Conservation (phyloP, 2,113 vertebrate genomes). For the Paracanthobrama guichenoti region DNA sequence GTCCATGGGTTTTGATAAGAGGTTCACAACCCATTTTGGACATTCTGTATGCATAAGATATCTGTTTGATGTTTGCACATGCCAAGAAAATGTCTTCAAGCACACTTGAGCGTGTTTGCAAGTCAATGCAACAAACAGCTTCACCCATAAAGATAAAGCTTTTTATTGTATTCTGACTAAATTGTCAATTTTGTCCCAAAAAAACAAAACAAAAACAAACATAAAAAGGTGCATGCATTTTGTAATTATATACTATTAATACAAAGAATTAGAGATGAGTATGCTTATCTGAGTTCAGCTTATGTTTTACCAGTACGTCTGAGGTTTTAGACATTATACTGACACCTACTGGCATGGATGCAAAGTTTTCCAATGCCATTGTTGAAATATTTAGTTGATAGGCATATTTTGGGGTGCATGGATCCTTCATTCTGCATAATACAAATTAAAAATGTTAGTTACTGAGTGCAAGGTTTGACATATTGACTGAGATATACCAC, state of each 20-base stretch:
- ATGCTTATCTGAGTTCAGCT: background rate
- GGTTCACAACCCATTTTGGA: constrained; percentile 33
- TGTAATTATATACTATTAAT: background rate
- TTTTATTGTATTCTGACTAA: background rate
- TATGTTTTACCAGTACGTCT: background rate
- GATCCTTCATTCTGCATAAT: background rate
- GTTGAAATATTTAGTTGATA: background rate
- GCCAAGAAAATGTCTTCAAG: constrained; percentile 31
- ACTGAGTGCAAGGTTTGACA: background rate
- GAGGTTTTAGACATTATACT: background rate
- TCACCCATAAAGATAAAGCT: background rate
- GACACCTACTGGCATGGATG: background rate
- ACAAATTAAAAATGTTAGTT: background rate
- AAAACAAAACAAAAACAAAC: no score
- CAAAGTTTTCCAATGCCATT: background rate
- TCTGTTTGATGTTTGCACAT: constrained; percentile 43
- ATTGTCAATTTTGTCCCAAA: background rate
- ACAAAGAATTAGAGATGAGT: background rate
- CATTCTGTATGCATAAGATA: constrained; percentile 35
- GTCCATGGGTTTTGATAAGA: constrained; percentile 26
- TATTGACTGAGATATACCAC: background rate
- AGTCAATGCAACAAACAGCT: background rate
- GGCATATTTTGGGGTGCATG: background rate
- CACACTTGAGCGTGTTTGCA: constrained; percentile 1
- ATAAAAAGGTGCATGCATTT: background rate